These are phyloP conservation scores for Rambutsinella grinnellia DNA, from an alignment of 2,888 invertebrate species.

Conservation along the genomic window DNA sequence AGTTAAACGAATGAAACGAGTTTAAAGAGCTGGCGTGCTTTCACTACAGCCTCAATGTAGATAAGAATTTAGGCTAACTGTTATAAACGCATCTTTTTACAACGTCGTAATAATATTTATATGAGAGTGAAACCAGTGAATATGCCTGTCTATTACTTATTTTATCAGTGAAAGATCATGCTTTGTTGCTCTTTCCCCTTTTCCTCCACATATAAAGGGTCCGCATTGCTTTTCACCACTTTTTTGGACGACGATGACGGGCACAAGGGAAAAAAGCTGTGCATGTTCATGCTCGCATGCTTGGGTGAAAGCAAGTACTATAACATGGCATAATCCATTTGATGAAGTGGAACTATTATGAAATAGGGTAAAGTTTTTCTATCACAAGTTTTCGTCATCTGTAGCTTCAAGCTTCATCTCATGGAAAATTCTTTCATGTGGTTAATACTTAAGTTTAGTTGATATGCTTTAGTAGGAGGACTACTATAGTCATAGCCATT, in stretches of 20 bases:
- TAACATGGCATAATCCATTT: slow-evolving; percentile 1
- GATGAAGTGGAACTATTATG: slow-evolving; percentile 10
- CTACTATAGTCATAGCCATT: background rate
- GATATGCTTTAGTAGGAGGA: background rate
- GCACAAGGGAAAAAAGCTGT: background rate
- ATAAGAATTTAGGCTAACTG: background rate
- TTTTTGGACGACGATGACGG: background rate
- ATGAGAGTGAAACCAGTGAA: slow-evolving; percentile 6
- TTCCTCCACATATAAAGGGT: background rate
- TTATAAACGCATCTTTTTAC: background rate
- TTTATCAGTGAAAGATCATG: slow-evolving; percentile 29
- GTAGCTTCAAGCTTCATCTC: slow-evolving; percentile 14
- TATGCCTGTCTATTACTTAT: background rate
- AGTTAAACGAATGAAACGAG: too few relatives aligned
- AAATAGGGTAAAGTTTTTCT: slow-evolving; percentile 18
- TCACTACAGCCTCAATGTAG: too few relatives aligned
- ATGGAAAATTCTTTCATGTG: slow-evolving; percentile 46
- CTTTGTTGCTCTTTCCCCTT: slow-evolving; percentile 22
- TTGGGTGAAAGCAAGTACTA: background rate
- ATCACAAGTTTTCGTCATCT: slow-evolving; percentile 33
- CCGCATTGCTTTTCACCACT: background rate
- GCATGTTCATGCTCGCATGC: background rate
- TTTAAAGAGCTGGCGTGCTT: too few relatives aligned
- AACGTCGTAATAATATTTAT: background rate
- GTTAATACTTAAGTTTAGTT: slow-evolving; percentile 28